Evolutionary conservation across 2,888 invertebrate species (phyloP).

Genomic region (Hemistola chrysoprasaria): DNA sequence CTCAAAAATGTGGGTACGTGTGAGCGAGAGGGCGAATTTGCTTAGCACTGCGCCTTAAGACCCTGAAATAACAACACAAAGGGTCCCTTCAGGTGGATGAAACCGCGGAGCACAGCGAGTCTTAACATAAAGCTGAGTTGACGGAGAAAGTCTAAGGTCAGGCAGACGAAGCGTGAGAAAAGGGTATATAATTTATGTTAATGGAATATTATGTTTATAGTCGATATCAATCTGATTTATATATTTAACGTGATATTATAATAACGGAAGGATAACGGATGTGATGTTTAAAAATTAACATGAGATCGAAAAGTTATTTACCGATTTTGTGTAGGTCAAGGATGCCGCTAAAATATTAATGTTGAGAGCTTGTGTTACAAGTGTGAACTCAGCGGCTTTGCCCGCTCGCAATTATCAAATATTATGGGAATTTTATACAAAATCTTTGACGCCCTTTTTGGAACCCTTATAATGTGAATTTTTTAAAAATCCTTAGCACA

Average conservation of each 20-base stretch:
- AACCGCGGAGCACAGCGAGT: too few species aligned
- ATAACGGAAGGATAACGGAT: slow-evolving; percentile 1
- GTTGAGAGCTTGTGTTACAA: not conserved
- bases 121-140: not conserved
- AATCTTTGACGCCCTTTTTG: too few species aligned
- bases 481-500: too few species aligned
- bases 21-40: too few species aligned
- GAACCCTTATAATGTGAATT: too few species aligned
- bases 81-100: too few species aligned
- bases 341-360: slow-evolving; percentile 3
- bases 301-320: slow-evolving; percentile 3
- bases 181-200: slow-evolving; percentile 50
- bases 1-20: too few species aligned
- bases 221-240: slow-evolving; percentile 42
- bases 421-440: too few species aligned
- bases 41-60: too few species aligned
- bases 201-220: slow-evolving; percentile 62
- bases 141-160: slow-evolving; percentile 61
- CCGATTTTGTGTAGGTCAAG: slow-evolving; percentile 6
- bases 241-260: slow-evolving; percentile 27
- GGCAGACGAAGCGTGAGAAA: slow-evolving; percentile 38
- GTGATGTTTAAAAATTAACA: slow-evolving; percentile 10
- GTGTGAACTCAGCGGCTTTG: too few species aligned
- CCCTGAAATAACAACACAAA: too few species aligned
- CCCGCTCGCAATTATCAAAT: too few species aligned